Percentiles rank a stretch among this genome's conserved stretches.
These are phyloP conservation scores for Trachythela sp. DNA, from an alignment of 64 coral and sea anemone species.

Conservation along the genomic window DNA sequence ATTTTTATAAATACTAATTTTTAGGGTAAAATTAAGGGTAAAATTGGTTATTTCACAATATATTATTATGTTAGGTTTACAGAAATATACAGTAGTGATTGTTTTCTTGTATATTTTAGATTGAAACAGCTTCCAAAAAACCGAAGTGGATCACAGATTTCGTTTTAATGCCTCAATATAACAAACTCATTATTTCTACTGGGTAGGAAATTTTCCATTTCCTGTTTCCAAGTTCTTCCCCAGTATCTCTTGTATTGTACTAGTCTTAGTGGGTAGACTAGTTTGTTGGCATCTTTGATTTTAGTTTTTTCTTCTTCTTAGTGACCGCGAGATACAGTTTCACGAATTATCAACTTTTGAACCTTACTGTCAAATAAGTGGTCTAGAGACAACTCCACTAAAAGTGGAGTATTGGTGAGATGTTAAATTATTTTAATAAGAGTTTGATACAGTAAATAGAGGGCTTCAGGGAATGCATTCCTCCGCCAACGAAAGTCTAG, in stretches of 20 bases:
- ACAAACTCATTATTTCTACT: conserved; percentile 98
- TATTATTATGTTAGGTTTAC: no score
- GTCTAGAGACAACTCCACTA: conserved; percentile 86
- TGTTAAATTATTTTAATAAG: background rate
- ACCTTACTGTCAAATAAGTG: conserved; percentile 98
- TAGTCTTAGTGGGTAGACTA: no score
- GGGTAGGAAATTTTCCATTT: conserved; percentile 47
- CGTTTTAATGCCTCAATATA: conserved; percentile 88
- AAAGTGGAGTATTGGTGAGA: conserved; percentile 89
- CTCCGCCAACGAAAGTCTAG: no score
- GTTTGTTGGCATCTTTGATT: background rate
- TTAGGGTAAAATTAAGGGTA: no score
- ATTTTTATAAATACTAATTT: no score
- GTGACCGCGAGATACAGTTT: conserved; percentile 98
- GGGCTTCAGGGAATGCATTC: no score
- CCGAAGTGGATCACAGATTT: conserved; percentile 99
- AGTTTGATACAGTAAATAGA: no score
- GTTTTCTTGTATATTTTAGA: conserved; percentile 32
- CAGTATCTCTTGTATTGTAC: background rate
- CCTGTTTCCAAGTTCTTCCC: background rate
- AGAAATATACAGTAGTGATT: no score
- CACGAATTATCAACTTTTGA: conserved; percentile 97
- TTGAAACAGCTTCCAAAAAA: conserved; percentile 91
- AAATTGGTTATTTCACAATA: no score
- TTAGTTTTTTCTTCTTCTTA: conserved; percentile 8